Evolutionary conservation across 1,140 invertebrate species (phyloP), one percentile per base, ranked within the genome.

Genomic region (Potamilus streckersoni): DNA sequence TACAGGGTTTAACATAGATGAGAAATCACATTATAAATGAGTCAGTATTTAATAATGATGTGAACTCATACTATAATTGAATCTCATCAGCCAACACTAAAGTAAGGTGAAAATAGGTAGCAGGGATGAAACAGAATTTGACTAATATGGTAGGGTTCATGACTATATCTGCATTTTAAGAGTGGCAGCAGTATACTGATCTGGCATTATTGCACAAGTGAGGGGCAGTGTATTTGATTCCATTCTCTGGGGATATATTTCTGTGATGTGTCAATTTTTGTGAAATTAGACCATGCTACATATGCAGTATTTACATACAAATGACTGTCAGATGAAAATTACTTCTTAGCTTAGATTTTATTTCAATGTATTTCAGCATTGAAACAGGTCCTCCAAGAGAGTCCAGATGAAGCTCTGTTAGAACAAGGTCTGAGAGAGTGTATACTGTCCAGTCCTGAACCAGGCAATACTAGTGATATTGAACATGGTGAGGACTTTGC

Each of bases 321-420:
- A 62, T 62, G 60, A 8, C 19, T n/a, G 23, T 62, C 19, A 62
- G 23, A n/a, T 62, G 23, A 11, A 49, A 49, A 49, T 49, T 49
- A 49, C 6, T 49, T 62, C 6, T 62, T 19, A 23, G 19, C 6
- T 62, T 23, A 31, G 16, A 23, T 20, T 16, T 12, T 55, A 56
- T 71, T 23, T 27, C 6, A 38, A 77, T 65, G 78, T 79, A 69
- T 27, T 84, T 20, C 76, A 91, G 95, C 95, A 31, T 93, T 97
- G 76, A 96, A 97, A 85, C 93, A 96, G 80, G 94, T 95, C 82
- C 94, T 97, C 85, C 93, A 93, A 1, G 94, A 95, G 66, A 93
- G 95, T 87, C 92, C 96, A 84, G 92, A 93, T 59, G 93, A 94
- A 80, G 94, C 94, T 83, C 90, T 97, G 31, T 92, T 95, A 78